These are phyloP conservation scores for Riptortus pedestris DNA, from an alignment of 1,140 invertebrate genomes.

Conservation along the genomic window DNA sequence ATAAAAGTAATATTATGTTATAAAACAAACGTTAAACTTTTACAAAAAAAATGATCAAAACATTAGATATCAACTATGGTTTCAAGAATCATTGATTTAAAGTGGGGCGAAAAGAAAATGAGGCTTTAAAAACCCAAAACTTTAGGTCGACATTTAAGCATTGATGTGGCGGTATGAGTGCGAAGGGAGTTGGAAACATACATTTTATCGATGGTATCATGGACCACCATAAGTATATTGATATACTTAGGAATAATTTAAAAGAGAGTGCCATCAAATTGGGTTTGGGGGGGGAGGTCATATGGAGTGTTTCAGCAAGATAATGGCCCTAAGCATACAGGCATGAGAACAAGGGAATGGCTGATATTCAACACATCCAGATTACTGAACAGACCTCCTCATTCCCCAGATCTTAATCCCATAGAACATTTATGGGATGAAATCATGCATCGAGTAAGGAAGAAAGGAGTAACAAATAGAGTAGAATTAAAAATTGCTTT, in stretches of 20 bases:
- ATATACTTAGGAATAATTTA: neutral
- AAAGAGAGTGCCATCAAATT: neutral
- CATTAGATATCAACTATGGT: too few relatives aligned
- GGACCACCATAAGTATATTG: neutral
- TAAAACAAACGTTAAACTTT: too few relatives aligned
- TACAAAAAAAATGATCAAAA: too few relatives aligned
- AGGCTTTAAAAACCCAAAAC: neutral
- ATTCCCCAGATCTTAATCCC: too few relatives aligned
- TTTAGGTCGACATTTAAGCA: neutral
- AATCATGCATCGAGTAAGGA: neutral
- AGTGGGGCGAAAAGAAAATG: neutral
- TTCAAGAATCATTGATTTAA: too few relatives aligned
- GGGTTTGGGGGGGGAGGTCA: neutral
- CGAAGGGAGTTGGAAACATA: neutral
- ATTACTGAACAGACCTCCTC: too few relatives aligned
- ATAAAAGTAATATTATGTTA: too few relatives aligned
- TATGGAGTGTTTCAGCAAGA: neutral
- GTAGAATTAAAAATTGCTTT: neutral
- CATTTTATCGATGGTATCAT: neutral
- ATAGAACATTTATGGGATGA: too few relatives aligned
- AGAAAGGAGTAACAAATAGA: neutral
- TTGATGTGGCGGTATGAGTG: neutral
- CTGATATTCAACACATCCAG: neutral
- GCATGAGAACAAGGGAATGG: neutral
- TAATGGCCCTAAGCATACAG: neutral